A percentile compares a stretch with the other conserved stretches of the same genome.
Conservation (phyloP, 2,113 vertebrate species). For the Indicator maculatus region DNA sequence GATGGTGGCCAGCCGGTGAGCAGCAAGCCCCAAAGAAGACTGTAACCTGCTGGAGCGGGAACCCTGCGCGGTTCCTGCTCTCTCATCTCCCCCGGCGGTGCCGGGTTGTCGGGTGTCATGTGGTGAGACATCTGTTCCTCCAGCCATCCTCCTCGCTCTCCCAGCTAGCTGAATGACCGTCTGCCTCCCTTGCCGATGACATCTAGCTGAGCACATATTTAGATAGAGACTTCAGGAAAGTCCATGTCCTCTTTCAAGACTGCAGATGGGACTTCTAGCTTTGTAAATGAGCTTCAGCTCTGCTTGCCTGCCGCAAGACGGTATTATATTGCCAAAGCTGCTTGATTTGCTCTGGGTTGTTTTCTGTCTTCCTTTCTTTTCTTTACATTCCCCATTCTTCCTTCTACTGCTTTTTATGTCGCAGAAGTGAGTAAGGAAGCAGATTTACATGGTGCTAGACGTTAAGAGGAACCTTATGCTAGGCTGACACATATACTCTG, state of each 20-base stretch:
- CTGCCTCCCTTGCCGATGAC: background rate
- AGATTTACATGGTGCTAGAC: background rate
- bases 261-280: background rate
- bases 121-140: background rate
- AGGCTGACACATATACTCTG: background rate
- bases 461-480: background rate
- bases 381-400: background rate
- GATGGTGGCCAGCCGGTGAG: fast-evolving
- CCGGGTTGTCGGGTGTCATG: background rate
- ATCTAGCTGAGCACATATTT: background rate
- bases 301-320: background rate
- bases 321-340: background rate
- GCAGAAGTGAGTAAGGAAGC: background rate
- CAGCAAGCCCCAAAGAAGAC: background rate
- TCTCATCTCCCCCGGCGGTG: fast-evolving
- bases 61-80: fast-evolving
- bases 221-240: background rate
- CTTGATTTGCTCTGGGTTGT: background rate
- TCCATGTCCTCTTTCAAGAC: background rate
- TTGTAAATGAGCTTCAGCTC: background rate
- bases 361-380: background rate
- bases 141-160: background rate
- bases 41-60: background rate
- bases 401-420: background rate
- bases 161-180: fast-evolving